Evolutionary conservation across 2,113 vertebrate genomes (phyloP).

Genomic region (Mormoops blainvillei): DNA sequence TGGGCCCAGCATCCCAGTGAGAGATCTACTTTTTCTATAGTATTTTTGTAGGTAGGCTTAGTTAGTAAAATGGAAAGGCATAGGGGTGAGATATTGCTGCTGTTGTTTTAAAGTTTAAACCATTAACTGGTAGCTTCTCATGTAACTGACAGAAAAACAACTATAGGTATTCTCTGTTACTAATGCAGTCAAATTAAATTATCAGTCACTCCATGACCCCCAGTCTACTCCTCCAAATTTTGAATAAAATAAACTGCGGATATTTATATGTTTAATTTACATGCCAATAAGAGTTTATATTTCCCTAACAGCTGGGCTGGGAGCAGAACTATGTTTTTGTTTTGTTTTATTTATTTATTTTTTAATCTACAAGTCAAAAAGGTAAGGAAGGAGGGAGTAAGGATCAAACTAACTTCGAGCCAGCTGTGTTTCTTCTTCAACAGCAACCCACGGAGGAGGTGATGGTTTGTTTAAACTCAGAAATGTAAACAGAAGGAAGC

Average conservation of each 20-base stretch:
- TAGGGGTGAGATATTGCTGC: neutral
- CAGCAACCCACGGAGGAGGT: conserved; percentile 40
- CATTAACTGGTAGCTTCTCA: conserved; percentile 51
- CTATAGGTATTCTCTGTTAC: conserved; percentile 5
- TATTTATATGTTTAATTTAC: conserved; percentile 62
- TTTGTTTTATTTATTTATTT: neutral
- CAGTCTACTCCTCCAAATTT: conserved; percentile 45
- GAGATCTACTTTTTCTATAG: neutral
- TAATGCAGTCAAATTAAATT: conserved; percentile 39
- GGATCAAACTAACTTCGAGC: conserved; percentile 2
- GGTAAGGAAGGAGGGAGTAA: neutral
- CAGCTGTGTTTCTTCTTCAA: conserved; percentile 65
- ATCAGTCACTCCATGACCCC: neutral
- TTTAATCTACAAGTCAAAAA: neutral
- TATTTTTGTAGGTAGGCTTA: neutral
- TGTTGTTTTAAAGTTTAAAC: conserved; percentile 46
- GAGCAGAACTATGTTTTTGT: conserved; percentile 36
- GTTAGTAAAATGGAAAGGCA: neutral
- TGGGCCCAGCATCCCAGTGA: neutral
- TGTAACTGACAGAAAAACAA: conserved; percentile 20
- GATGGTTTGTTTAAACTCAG: conserved; percentile 43
- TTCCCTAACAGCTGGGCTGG: conserved; percentile 64
- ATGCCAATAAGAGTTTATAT: conserved; percentile 53
- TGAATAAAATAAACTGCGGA: conserved; percentile 66
- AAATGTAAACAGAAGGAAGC: conserved; percentile 52